Conservation (phyloP, 1,140 invertebrate genomes). For the Belonocnema kinseyi region DNA sequence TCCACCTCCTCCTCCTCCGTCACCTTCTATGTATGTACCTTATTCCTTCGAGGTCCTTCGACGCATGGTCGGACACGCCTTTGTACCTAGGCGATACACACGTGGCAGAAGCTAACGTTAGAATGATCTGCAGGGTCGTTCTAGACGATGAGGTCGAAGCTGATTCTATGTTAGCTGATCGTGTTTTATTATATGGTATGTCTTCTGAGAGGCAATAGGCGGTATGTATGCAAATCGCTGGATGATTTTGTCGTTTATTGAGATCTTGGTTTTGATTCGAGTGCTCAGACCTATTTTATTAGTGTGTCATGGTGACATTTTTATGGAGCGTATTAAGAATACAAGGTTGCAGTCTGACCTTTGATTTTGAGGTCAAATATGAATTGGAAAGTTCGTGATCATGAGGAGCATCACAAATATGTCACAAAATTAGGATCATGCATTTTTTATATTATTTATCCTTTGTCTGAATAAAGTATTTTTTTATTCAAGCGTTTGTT, state of each 20-base stretch:
- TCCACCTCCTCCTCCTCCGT: slow-evolving; percentile 31
- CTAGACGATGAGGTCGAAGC: background rate
- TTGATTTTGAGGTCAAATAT: slow-evolving; percentile 13
- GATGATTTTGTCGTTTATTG: background rate
- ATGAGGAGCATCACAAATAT: background rate
- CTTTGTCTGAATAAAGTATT: too few relatives aligned
- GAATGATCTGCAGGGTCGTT: slow-evolving; percentile 15
- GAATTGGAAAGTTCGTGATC: background rate
- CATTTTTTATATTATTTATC: too few relatives aligned
- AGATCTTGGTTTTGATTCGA: slow-evolving; percentile 6
- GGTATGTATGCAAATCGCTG: background rate
- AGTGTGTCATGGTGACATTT: slow-evolving; percentile 1
- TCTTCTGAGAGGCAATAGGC: background rate
- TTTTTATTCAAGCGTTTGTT: too few relatives aligned
- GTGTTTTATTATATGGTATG: background rate
- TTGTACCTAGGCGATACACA: slow-evolving; percentile 34
- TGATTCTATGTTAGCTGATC: slow-evolving; percentile 11
- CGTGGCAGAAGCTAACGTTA: slow-evolving; percentile 16
- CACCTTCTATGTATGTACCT: slow-evolving; percentile 39
- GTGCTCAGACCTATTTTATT: background rate
- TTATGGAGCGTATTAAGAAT: background rate
- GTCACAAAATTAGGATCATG: background rate
- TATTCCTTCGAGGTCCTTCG: slow-evolving; percentile 44
- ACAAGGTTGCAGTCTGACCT: background rate
- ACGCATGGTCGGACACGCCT: slow-evolving; percentile 36